Evolutionary conservation across 2,113 vertebrate species (phyloP), one percentile per base, ranked within the genome.

Genomic region (Passer domesticus): DNA sequence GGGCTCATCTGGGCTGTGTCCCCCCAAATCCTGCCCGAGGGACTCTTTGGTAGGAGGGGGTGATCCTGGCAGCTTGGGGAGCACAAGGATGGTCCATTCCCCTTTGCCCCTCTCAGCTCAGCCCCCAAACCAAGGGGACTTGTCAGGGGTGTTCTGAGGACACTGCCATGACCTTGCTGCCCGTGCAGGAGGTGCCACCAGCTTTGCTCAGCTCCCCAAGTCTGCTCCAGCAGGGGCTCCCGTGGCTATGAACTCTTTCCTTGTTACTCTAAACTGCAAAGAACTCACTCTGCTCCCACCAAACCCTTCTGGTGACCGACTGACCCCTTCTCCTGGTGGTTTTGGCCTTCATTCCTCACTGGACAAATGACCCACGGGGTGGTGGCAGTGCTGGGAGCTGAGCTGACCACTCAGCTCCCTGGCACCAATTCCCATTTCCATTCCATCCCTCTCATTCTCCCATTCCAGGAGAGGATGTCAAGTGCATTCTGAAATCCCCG

Each of bases 241-340:
- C 1, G 4, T 15, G 28, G 44, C 73, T 81, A 58, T 76, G 58
- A 72, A 9, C n/a, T 50, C 27, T 14, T 53, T 43, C 35, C 28
- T 56, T 24, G 21, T 2, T 20, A 20, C 35, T 60, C n/a, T 22
- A 3, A 66, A 59, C 4, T 2, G 0, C 11, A 8, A 66, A 84
- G 31, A 67, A 4, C 25, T 59, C 41, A 0, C 28, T 25, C 17
- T 27, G 4, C n/a, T 44, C 6, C 35, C 25, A 17, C 15, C 41
- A 49, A 59, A 18, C 21, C 15, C 30, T 44, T 27, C 21, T 78
- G 59, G 23, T 11, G 16, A 9, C 18, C 0, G 0, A 22, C 43
- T 28, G 27, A 10, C 6, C 64, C 74, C 47, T 83, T 50, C 10
- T 66, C 59, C 47, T 62, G 72, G 8, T 63, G 25, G 2, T 17